phyloP scores from a whole-genome alignment of 2,113 vertebrate species.

The Coptodon rendalli region DNA sequence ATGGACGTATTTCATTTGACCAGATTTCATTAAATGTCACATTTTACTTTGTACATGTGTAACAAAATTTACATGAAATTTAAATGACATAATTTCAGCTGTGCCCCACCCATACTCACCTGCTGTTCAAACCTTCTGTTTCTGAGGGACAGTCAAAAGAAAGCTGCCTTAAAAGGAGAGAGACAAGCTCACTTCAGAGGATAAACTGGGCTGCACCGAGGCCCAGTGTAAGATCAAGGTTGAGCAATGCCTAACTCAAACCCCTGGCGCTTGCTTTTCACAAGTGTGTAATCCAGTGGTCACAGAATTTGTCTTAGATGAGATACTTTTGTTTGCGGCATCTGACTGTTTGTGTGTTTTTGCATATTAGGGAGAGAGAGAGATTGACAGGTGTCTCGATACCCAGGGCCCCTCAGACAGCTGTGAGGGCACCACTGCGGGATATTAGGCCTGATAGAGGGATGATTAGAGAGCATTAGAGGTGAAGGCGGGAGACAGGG shows the following conservation, averaged over 20 bases:
- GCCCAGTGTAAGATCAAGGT: not conserved
- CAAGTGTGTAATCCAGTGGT: not conserved
- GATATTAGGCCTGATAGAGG: conserved; percentile 75
- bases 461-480: conserved; percentile 78
- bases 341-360: not conserved
- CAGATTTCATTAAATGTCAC: not conserved
- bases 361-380: not conserved
- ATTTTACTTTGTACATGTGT: not conserved
- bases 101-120: not conserved
- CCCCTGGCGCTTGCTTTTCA: not conserved
- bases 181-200: not conserved
- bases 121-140: not conserved
- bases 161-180: not conserved
- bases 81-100: not conserved
- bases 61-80: not conserved
- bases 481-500: conserved; percentile 55
- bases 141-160: not conserved
- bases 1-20: not conserved
- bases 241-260: not conserved
- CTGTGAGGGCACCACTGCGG: conserved; percentile 72
- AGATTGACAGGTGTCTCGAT: conserved; percentile 70
- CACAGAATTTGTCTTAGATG: not conserved
- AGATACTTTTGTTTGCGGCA: not conserved
- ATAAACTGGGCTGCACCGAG: not conserved
- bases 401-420: conserved; percentile 64